Conservation (phyloP, 1,140 invertebrate species). For the Popillia japonica region DNA sequence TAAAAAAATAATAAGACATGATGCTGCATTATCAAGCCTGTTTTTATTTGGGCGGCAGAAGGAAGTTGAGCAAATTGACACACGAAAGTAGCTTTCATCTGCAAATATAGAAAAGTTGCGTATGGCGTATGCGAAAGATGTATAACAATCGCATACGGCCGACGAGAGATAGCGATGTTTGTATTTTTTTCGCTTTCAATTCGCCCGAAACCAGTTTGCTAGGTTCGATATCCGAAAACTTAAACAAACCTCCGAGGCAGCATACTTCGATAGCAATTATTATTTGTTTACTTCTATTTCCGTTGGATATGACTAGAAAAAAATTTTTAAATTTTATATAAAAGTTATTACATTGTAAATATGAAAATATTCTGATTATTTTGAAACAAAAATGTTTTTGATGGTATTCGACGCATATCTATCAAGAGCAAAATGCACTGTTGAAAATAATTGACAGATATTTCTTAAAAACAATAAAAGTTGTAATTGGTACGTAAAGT, state of each 20-base stretch:
- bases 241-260: not conserved
- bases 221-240: not conserved
- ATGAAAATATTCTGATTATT: too few species aligned
- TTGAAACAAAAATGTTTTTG: too few species aligned
- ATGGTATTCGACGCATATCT: too few species aligned
- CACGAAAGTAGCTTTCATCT: conserved; percentile 1
- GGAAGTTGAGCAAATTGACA: conserved; percentile 6
- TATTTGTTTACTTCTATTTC: conserved; percentile 29
- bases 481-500: too few species aligned
- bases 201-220: not conserved
- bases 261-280: conserved; percentile 31
- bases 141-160: not conserved
- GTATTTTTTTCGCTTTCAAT: conserved; percentile 6
- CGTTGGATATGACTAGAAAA: not conserved
- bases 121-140: not conserved
- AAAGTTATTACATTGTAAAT: too few species aligned
- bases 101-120: conserved; percentile 3
- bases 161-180: not conserved
- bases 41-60: not conserved
- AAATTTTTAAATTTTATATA: not conserved
- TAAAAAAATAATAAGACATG: not conserved
- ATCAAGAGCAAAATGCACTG: too few species aligned
- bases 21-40: not conserved
- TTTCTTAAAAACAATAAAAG: too few species aligned
- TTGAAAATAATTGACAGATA: too few species aligned